Base-by-base conservation (phyloP, 2,888 invertebrate genomes). In the Pasiphila rectangulata region DNA sequence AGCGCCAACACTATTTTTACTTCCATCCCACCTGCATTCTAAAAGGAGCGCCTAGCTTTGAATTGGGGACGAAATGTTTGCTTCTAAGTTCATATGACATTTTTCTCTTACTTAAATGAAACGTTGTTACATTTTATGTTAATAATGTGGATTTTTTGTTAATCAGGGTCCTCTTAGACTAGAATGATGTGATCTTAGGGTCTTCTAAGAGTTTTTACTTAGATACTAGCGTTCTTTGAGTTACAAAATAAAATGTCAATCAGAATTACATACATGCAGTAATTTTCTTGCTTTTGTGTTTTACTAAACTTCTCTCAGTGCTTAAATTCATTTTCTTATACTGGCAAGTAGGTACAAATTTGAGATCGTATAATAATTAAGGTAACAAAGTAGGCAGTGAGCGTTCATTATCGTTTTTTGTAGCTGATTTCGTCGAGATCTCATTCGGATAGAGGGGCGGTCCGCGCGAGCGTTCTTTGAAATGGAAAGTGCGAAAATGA, bases 401-500 rank as follows among this genome's bases (percentile, higher is more conserved):
- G 74, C 87, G 83, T 88, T 88, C 87, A 88, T 88, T 88, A 87
- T 88, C 87, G 86, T 87, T 84, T 88, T 88, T 88, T 87, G 88
- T 88, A 88, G 81, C 82, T 83, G 88, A 88, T 88, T 87, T 86
- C 81, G 83, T 77, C 64, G 75, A 88, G 88, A 88, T 88, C 87
- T 84, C 88, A 88, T 88, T 87, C 86, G 81, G 88, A 88, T 88
- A 88, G 84, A 84, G 81, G 80, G 73, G 80, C 78, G 73, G 83
- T 82, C 85, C 83, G 78, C 83, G 82, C 50, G 81, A 77, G 83
- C 79, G 76, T 77, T 84, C 78, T 83, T 79, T 77, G 73, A 88
- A 87, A 86, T 85, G 85, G 85, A 87, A 88, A 88, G 88, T 88
- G 89, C 84, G 89, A 88, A 89, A 88, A 88, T 88, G 85, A 89